phyloP scores from a whole-genome alignment of 1,140 invertebrate genomes.

The Cotesia chilonis region DNA sequence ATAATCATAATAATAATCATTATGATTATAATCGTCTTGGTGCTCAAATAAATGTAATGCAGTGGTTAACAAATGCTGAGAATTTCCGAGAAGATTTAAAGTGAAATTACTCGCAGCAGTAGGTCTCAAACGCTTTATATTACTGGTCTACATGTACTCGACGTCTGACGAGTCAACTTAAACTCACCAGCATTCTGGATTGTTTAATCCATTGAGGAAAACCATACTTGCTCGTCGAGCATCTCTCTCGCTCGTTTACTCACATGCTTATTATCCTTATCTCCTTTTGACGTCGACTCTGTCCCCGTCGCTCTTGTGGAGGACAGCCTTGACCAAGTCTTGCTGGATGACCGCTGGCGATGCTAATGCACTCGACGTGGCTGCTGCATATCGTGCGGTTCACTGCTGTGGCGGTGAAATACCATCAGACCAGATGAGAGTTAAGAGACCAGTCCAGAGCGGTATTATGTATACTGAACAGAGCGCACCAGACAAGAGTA shows the following conservation, averaged over 20 bases:
- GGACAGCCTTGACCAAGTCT: constrained; percentile 23
- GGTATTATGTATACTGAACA: background rate
- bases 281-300: background rate
- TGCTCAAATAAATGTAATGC: too few relatives aligned
- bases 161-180: constrained; percentile 2
- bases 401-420: too few relatives aligned
- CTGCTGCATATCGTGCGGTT: too few relatives aligned
- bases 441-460: too few relatives aligned
- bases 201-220: constrained; percentile 11
- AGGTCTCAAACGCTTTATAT: background rate
- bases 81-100: too few relatives aligned
- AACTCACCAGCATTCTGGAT: background rate
- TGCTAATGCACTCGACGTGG: constrained; percentile 22
- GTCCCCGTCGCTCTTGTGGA: background rate
- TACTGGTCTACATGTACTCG: background rate
- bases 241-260: too few relatives aligned
- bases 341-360: constrained; percentile 13
- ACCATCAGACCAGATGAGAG: too few relatives aligned
- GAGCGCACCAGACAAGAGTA: background rate
- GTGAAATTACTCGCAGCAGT: too few relatives aligned
- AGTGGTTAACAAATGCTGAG: too few relatives aligned
- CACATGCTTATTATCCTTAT: background rate
- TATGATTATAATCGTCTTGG: background rate
- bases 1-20: background rate
- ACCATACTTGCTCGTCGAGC: background rate